Base-by-base conservation (phyloP, 30 jellyfish, hydroid and myxozoan species). In the Cassiopea xamachana region DNA sequence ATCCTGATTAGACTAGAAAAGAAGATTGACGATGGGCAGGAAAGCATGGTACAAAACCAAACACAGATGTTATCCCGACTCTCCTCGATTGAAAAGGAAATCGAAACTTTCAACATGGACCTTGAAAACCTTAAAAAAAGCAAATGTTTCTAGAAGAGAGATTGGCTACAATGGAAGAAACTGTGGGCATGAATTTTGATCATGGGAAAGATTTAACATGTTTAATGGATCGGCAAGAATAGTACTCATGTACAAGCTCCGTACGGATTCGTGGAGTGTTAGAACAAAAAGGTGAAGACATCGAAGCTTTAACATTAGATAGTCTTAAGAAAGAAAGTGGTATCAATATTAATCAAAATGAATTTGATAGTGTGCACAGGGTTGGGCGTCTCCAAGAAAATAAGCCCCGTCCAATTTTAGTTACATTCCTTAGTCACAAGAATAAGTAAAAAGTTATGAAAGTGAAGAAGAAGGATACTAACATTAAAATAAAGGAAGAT, bases 201-300 rank as follows among this genome's bases (percentile, higher is more conserved):
- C 81, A 50, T 27, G 81, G 48, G 55, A 73, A 73, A 50, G 81
- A 73, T 73, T 48, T 50, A 18, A 48, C 39, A 27, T 73, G 17
- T 43, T 48, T 27, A 13, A 17, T 73, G 48, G 81, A 27, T 73
- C 51, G 81, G 60, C 81, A 27, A 17, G 81, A 73, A 73, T 1
- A 73, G 50, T 73, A 73, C 39, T 73, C 81, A 73, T 27, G 81
- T 10, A 73, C 17, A 27, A 73, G 81, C 81, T 73, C 51, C 60
- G 81, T 27, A 50, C 17, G 81, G 81, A 73, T 73, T 73, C 51
- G 1, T 51, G 50, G 50, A 27, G 81, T 73, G 48, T 2, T 73
- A 48, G 81, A 73, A 73, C 50, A 48, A 27, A 50, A 13, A 48
- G 51, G 48, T 19, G 51, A 73, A 73, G 17, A 73, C 50, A 50